These are phyloP conservation scores for Neelides sp. DNA, from an alignment of 1,140 invertebrate species.

Conservation along the genomic window DNA sequence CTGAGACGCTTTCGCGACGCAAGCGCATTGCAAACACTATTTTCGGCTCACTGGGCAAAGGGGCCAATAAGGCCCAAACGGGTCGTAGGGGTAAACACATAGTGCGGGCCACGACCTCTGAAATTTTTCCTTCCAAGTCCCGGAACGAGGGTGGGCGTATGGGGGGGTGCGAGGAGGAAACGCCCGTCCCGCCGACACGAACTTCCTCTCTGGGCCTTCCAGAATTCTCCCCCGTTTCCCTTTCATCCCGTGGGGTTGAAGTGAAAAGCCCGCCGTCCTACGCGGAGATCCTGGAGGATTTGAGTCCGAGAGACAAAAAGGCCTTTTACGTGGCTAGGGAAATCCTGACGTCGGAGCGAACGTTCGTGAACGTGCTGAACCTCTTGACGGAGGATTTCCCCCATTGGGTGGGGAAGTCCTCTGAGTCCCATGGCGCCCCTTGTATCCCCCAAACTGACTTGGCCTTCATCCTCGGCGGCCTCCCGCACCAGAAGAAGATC, in stretches of 20 bases:
- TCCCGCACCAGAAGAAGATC: slow-evolving; percentile 46
- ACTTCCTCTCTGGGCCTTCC: too few relatives aligned
- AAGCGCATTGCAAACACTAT: slow-evolving; percentile 16
- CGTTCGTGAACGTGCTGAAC: slow-evolving; percentile 54
- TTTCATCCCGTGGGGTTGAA: too few relatives aligned
- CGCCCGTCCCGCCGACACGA: too few relatives aligned
- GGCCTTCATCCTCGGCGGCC: slow-evolving; percentile 46
- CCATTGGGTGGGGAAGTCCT: slow-evolving; percentile 40
- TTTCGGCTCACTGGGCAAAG: slow-evolving; percentile 33
- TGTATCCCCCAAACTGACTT: slow-evolving; percentile 41
- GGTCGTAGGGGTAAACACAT: too few relatives aligned
- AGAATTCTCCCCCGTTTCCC: too few relatives aligned
- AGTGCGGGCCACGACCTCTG: too few relatives aligned
- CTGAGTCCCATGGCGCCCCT: slow-evolving; percentile 34
- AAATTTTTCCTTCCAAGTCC: too few relatives aligned
- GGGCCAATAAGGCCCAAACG: too few relatives aligned
- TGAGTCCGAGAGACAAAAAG: slow-evolving; percentile 35
- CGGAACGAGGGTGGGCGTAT: too few relatives aligned
- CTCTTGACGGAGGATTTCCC: slow-evolving; percentile 56
- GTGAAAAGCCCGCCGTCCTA: too few relatives aligned
- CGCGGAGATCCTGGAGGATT: slow-evolving; percentile 27
- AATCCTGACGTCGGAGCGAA: slow-evolving; percentile 53
- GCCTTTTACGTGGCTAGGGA: slow-evolving; percentile 50
- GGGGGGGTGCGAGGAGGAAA: too few relatives aligned
- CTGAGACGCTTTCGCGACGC: slow-evolving; percentile 10